Percentiles rank a stretch among this genome's conserved stretches.
Evolutionary conservation across 2,888 invertebrate genomes (phyloP).

Genomic region (Ochropleura plecta): DNA sequence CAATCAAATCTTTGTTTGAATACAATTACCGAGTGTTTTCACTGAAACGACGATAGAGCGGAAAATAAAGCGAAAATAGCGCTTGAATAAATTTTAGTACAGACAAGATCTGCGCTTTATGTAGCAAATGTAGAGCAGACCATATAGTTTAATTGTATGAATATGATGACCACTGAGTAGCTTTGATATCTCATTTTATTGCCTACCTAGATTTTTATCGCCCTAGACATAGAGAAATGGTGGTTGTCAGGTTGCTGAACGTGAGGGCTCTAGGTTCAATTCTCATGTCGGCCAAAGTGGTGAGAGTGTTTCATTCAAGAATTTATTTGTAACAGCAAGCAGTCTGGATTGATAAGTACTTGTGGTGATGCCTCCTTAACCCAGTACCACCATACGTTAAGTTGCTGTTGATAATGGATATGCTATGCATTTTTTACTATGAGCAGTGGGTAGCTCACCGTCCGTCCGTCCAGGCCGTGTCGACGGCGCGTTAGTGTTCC

Average conservation of each 20-base stretch:
- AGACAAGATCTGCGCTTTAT: slow-evolving; percentile 37
- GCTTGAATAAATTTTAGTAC: slow-evolving; percentile 55
- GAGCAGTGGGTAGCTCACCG: too few species aligned
- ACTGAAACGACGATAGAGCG: slow-evolving; percentile 36
- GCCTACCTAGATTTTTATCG: background rate
- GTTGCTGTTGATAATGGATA: background rate
- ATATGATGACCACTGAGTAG: slow-evolving; percentile 23
- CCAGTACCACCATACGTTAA: background rate
- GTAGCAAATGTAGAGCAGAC: slow-evolving; percentile 34
- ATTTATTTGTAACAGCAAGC: background rate
- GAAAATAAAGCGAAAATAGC: slow-evolving; percentile 50
- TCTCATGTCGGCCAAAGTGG: background rate
- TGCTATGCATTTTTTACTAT: slow-evolving; percentile 14
- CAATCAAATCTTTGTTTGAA: slow-evolving; percentile 42
- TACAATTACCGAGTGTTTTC: slow-evolving; percentile 46
- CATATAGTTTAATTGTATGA: slow-evolving; percentile 53
- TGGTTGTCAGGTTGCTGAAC: background rate
- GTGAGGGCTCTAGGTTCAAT: background rate
- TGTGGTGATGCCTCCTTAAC: background rate
- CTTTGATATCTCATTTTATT: slow-evolving; percentile 5
- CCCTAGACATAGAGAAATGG: background rate
- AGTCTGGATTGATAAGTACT: too few species aligned
- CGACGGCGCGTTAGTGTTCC: too few species aligned
- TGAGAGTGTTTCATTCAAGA: background rate
- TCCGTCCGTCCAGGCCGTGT: too few species aligned